These are phyloP conservation scores for Lagorchestes hirsutus DNA, from an alignment of 2,797 vertebrate genomes.

Conservation along the genomic window DNA sequence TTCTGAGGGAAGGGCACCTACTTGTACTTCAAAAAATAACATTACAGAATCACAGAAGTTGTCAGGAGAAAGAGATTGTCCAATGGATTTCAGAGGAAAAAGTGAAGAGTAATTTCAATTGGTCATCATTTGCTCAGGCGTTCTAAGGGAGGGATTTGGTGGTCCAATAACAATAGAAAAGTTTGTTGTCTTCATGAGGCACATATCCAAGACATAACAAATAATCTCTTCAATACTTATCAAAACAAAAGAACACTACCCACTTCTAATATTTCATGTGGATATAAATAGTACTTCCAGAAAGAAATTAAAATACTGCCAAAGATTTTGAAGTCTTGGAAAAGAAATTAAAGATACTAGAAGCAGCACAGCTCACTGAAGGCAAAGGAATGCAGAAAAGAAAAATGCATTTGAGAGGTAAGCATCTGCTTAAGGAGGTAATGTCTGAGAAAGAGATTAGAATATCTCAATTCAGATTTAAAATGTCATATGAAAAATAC, in stretches of 20 bases:
- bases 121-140: background rate
- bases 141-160: background rate
- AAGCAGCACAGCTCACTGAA: background rate
- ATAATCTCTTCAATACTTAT: background rate
- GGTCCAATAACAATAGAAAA: background rate
- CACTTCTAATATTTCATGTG: background rate
- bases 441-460: background rate
- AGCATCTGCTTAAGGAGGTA: background rate
- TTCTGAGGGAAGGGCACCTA: background rate
- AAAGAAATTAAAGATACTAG: background rate
- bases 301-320: background rate
- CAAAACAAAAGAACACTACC: background rate
- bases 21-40: background rate
- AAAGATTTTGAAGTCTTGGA: background rate
- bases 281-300: background rate
- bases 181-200: background rate
- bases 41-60: background rate
- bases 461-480: background rate
- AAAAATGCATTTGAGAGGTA: background rate
- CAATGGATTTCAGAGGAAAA: background rate
- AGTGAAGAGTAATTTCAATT: background rate
- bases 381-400: background rate
- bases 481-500: background rate
- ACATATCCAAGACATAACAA: background rate
- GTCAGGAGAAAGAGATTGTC: background rate